Evolutionary conservation across 2,113 vertebrate genomes (phyloP).

Genomic region (Actinemys pallida): DNA sequence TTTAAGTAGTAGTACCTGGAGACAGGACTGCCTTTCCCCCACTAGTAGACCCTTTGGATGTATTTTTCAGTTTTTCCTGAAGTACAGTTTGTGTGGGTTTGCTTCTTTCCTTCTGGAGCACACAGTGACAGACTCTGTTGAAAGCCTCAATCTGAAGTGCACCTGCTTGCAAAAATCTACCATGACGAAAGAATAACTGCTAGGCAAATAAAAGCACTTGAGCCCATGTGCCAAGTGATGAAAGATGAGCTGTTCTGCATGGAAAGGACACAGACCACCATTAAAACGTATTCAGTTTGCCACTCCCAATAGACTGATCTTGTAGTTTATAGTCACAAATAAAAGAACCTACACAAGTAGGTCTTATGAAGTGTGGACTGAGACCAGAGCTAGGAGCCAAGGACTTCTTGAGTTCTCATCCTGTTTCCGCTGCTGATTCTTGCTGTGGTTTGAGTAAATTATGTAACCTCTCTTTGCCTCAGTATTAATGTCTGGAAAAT

Average conservation of each 20-base stretch:
- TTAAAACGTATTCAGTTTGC: not conserved
- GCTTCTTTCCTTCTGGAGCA: not conserved
- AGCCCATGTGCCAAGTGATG: not conserved
- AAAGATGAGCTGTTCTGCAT: not conserved
- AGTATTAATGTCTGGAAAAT: not conserved
- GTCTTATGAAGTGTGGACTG: not conserved
- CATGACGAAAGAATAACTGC: not conserved
- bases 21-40: not conserved
- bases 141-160: not conserved
- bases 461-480: not conserved
- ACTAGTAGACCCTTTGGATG: not conserved
- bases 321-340: not conserved
- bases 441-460: fast-evolving
- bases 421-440: not conserved
- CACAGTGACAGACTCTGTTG: not conserved
- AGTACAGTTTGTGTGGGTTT: fast-evolving
- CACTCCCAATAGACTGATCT: not conserved
- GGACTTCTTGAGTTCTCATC: not conserved
- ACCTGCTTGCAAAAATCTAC: not conserved
- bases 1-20: not conserved
- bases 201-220: not conserved
- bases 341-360: not conserved
- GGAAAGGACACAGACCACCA: not conserved
- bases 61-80: not conserved
- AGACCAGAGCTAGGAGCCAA: no score